Evolutionary conservation across 2,888 invertebrate species (phyloP).

Genomic region (Atherix ibis): DNA sequence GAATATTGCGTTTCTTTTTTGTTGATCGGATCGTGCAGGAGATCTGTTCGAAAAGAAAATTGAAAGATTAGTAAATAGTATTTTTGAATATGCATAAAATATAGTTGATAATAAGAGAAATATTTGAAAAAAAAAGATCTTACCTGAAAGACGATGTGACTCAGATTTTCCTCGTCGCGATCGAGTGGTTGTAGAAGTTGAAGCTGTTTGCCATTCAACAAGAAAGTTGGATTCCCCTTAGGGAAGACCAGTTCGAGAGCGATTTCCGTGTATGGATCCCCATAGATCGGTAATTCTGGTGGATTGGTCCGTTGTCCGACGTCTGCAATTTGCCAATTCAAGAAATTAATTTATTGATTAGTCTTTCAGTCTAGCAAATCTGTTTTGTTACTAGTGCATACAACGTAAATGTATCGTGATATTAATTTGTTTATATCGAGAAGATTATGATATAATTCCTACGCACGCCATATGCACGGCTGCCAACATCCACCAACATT

Average conservation of each 20-base stretch:
- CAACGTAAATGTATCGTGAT: too few species aligned
- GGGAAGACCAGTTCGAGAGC: constrained; percentile 64
- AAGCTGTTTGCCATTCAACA: constrained; percentile 65
- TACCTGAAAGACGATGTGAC: constrained; percentile 81
- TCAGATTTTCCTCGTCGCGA: constrained; percentile 69
- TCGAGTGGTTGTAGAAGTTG: constrained; percentile 67
- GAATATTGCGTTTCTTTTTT: constrained; percentile 67
- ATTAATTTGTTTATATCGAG: too few species aligned
- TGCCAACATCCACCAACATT: too few species aligned
- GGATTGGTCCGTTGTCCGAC: constrained; percentile 72
- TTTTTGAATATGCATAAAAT: constrained; percentile 2
- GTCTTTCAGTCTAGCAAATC: too few species aligned
- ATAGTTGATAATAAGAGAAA: not conserved
- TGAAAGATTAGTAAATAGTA: not conserved
- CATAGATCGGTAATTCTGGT: constrained; percentile 64
- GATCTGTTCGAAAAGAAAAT: constrained; percentile 40
- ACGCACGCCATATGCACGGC: too few species aligned
- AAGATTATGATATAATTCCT: too few species aligned
- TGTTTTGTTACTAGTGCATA: too few species aligned
- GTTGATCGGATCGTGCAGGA: constrained; percentile 68
- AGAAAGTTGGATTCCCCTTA: constrained; percentile 61
- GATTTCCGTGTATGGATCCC: constrained; percentile 65
- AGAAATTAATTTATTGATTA: constrained; percentile 5
- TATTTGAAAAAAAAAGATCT: constrained; percentile 13
- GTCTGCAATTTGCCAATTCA: constrained; percentile 38